Evolutionary conservation across 2,797 vertebrate genomes (phyloP), one percentile per base, ranked within the genome.

Genomic region (Myotis myotis): DNA sequence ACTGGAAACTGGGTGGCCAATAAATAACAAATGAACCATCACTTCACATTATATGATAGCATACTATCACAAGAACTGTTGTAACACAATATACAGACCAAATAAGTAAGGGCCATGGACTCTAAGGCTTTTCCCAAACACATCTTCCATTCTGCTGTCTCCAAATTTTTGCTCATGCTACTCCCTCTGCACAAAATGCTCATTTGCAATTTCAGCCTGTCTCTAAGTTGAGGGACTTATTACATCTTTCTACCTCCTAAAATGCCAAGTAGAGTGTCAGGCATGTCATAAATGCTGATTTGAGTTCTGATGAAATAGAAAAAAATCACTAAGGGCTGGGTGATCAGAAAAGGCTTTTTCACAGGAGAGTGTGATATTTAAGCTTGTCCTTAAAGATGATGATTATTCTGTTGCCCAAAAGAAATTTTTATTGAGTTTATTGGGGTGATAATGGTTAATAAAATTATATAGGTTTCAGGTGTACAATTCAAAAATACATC

Each of bases 351-450:
- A 87, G 13, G 10, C 8, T 57, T 57, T 62, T 74, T 92, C 49
- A 91, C 5, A 88, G 36, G 15, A 82, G 93, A 86, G 20, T 66
- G 17, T 85, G 51, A 86, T 83, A 82, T 75, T 90, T 92, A 88
- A 92, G 23, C 22, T 93, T 94, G 20, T 85, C 44, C 55, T 94
- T 94, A 96, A 87, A 95, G 76, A 92, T 82, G 9, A 91, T 47
- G 19, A 78, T 17, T 64, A 90, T 75, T 93, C 75, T 71, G 51
- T 38, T 6, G 1, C 60, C 44, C 85, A 85, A 93, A 90, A 75
- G 44, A 12, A 66, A 78, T 83, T 72, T 94, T 62, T 62, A 62
- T 62, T 62, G 28, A 62, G 12, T 62, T 62, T 62, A 62, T 28
- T 62, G 60, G 60, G 60, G 60, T 62, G 60, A 62, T 12, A 15